phyloP scores from a whole-genome alignment of 2,113 vertebrate species.

The Dryoscopus gambensis region DNA sequence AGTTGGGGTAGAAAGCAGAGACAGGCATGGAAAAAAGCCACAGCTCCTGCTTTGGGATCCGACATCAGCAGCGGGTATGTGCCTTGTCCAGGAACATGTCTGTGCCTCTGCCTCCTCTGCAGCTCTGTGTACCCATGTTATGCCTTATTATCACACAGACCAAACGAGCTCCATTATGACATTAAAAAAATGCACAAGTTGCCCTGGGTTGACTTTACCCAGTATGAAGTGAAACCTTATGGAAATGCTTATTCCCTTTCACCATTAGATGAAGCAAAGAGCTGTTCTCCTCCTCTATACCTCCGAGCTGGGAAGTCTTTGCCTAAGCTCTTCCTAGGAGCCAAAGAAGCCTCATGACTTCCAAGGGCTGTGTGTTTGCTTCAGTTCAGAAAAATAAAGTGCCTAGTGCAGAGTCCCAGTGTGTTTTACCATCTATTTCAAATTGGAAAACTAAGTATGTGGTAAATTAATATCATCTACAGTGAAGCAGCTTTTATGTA shows the following conservation, averaged over 20 bases:
- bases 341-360: neutral
- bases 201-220: neutral
- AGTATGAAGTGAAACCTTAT: neutral
- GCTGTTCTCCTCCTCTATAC: neutral
- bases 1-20: neutral
- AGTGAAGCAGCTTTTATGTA: neutral
- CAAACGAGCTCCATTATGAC: accelerated
- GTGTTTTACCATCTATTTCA: neutral
- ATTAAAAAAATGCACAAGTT: accelerated
- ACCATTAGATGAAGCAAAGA: constrained; percentile 16
- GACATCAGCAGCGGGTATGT: neutral
- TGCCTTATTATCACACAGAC: neutral
- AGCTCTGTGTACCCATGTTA: neutral
- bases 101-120: neutral
- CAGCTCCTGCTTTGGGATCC: neutral
- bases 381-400: neutral
- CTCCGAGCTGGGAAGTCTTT: neutral
- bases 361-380: neutral
- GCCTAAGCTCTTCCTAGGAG: neutral
- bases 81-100: accelerated
- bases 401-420: neutral
- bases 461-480: neutral
- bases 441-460: neutral
- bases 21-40: neutral
- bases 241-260: neutral